Conservation (phyloP, 2,113 vertebrate genomes). For the Lanius ludovicianus region DNA sequence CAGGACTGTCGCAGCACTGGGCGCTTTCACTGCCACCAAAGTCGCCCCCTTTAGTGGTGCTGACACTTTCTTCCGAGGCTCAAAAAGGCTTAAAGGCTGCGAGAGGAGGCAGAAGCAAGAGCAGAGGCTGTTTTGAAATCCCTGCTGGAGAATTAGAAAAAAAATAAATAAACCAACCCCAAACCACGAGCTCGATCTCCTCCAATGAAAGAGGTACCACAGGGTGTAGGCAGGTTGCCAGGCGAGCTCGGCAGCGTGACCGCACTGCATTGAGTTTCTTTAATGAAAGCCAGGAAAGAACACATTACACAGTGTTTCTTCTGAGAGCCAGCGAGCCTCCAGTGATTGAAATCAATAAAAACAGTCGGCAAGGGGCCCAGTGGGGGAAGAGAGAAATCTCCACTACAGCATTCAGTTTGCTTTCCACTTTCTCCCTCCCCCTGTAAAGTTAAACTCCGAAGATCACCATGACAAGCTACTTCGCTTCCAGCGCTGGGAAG, state of each 20-base stretch:
- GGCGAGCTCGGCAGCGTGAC: constrained; percentile 80
- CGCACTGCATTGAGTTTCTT: constrained; percentile 82
- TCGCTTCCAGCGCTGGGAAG: constrained; percentile 20
- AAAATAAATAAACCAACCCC: not conserved
- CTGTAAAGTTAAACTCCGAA: constrained; percentile 66
- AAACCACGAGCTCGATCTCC: constrained; percentile 60
- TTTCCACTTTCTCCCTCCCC: constrained; percentile 68
- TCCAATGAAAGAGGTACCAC: constrained; percentile 77
- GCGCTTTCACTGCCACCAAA: not conserved
- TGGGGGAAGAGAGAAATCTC: constrained; percentile 68
- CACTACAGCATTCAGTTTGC: constrained; percentile 49
- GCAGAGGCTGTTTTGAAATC: constrained; percentile 41
- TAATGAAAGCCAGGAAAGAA: constrained; percentile 87
- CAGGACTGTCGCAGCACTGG: not conserved
- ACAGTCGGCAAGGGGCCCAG: constrained; percentile 73
- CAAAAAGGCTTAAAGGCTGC: not conserved
- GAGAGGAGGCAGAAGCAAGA: not conserved
- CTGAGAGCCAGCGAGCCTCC: constrained; percentile 71
- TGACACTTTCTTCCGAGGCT: not conserved
- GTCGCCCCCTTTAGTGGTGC: not conserved
- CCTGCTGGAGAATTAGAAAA: not conserved
- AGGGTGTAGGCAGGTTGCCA: constrained; percentile 84
- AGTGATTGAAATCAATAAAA: constrained; percentile 80
- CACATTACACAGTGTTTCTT: constrained; percentile 84
- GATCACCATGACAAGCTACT: constrained; percentile 46